A percentile compares a stretch with the other conserved stretches of the same genome.
These are phyloP conservation scores for Steinernema carpocapsae DNA, from an alignment of 2,888 invertebrate genomes.

Conservation along the genomic window DNA sequence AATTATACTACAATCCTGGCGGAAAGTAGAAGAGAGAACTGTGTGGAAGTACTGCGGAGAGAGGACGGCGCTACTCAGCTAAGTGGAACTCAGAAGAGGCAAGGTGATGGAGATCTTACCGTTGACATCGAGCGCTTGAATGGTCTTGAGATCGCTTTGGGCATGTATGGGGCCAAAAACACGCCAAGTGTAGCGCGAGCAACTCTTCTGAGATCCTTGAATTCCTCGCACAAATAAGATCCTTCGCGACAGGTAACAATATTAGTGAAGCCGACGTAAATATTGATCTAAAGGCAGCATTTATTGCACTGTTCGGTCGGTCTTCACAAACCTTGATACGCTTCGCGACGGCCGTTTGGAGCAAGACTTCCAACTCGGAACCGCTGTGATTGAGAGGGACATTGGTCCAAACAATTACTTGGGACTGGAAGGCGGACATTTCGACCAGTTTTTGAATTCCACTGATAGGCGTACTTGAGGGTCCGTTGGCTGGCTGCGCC, in stretches of 20 bases:
- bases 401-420: not conserved
- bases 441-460: not conserved
- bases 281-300: conserved; percentile 36
- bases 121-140: conserved; percentile 18
- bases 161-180: conserved; percentile 35
- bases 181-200: conserved; percentile 33
- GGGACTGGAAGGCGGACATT: not conserved
- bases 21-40: not conserved
- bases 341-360: conserved; percentile 22
- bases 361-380: not conserved
- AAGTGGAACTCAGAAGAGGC: not conserved
- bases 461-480: not conserved
- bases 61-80: not conserved
- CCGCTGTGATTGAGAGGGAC: not conserved
- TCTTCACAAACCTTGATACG: conserved; percentile 35
- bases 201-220: conserved; percentile 17
- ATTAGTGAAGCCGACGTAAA: not conserved
- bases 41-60: conserved; percentile 13
- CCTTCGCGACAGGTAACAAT: not conserved
- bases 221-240: conserved; percentile 22
- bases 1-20: not conserved
- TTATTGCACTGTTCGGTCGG: no score
- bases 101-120: not conserved
- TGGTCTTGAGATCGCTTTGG: not conserved
- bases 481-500: not conserved